Evolutionary conservation across 1,140 invertebrate species (phyloP).

Genomic region (Holcopasites calliopsidis): DNA sequence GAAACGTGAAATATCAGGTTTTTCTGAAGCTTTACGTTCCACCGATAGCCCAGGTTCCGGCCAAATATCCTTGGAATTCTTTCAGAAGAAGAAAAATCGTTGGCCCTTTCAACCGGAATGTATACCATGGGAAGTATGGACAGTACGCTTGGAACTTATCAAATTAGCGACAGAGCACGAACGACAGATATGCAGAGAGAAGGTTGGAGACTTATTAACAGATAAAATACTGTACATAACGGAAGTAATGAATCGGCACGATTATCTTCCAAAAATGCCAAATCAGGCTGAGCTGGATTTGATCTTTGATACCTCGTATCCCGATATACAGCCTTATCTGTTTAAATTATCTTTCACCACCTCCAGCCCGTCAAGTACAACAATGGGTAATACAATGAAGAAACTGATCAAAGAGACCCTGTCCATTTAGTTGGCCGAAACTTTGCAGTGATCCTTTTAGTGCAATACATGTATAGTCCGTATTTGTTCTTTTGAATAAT

Average conservation of each 20-base stretch:
- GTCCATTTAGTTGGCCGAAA: conserved; percentile 69
- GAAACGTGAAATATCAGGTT: conserved; percentile 90
- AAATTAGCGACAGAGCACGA: conserved; percentile 93
- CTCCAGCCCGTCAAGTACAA: conserved; percentile 85
- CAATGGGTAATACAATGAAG: conserved; percentile 92
- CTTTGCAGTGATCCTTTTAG: background rate
- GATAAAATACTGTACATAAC: conserved; percentile 97
- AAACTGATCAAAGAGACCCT: conserved; percentile 94
- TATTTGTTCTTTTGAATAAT: background rate
- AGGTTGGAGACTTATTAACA: conserved; percentile 93
- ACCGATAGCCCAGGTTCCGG: conserved; percentile 87
- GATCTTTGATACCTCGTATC: conserved; percentile 95
- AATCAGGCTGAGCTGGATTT: conserved; percentile 94
- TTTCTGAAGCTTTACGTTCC: conserved; percentile 90
- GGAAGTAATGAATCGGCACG: conserved; percentile 96
- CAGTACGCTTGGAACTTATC: conserved; percentile 92
- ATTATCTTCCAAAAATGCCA: conserved; percentile 97
- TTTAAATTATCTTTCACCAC: conserved; percentile 92
- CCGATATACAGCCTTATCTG: conserved; percentile 97
- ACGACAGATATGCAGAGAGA: conserved; percentile 91
- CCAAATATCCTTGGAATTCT: conserved; percentile 97
- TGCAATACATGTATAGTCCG: background rate
- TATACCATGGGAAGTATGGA: conserved; percentile 99
- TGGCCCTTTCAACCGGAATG: conserved; percentile 94
- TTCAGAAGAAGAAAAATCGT: conserved; percentile 92